Evolutionary conservation across 2,888 invertebrate species (phyloP), one percentile per base, ranked within the genome.

Genomic region (Tubiluchus corallicola): DNA sequence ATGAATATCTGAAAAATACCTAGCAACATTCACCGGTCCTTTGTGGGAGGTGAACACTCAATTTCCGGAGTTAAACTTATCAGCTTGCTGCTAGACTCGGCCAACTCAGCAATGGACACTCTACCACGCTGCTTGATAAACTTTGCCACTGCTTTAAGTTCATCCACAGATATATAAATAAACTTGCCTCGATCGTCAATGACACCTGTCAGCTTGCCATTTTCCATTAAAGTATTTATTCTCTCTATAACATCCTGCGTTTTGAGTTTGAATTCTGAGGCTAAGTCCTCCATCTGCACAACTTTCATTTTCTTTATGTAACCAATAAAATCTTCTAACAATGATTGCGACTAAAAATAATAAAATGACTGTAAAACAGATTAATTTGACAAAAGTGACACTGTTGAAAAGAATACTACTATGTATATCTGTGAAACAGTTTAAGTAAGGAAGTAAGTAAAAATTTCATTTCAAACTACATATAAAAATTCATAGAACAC

Each of bases 121-220:
- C 96, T 71, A 1, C 98, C 98, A 42, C 92, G 74, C 60, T 94
- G 92, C 55, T 61, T 79, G 16, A 98, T 85, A 62, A 94, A 98
- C 61, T 87, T 90, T 0, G 92, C 92, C 2, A 98, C 88, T 47
- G 82, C 79, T 56, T 80, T 74, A 49, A 96, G 71, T 65, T 98
- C 98, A 38, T 79, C 77, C 53, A 77, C 74, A 0, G 92, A 87
- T 43, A 99, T 82, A 64, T 87, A 98, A 59, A 98, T 96, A 62
- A 98, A 98, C 67, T 99, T 98, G 16, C 98, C 98, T 49, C 98
- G 72, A 63, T 99, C 98, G 60, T 99, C 98, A 52, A 98, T 83
- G 1, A 99, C 96, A 0, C 98, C 76, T 2, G 88, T 85, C n/a
- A 98, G 68, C 44, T 74, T 74, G 9, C 82, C 85, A 48, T 80